These are phyloP conservation scores for Calyptommatus sinebrachiatus DNA, from an alignment of 2,113 vertebrate species.

Conservation along the genomic window DNA sequence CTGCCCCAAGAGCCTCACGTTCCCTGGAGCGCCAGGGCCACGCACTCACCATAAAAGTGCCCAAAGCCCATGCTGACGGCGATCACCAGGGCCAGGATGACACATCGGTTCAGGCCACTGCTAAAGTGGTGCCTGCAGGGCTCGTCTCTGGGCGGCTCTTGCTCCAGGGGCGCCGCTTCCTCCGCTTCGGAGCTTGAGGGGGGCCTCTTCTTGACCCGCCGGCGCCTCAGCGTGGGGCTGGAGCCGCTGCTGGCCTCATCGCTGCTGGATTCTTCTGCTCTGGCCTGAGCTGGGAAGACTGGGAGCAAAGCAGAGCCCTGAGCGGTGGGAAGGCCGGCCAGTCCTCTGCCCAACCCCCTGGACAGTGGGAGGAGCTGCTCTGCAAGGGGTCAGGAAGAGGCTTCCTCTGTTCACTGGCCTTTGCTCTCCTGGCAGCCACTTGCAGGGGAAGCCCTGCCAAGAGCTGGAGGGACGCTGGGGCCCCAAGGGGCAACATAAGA, in stretches of 20 bases:
- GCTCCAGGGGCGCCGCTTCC: neutral
- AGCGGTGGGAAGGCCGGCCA: neutral
- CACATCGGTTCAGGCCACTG: conserved; percentile 80
- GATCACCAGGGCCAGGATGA: conserved; percentile 84
- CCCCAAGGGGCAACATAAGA: too few relatives aligned
- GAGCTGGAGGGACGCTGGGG: too few relatives aligned
- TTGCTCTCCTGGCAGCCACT: too few relatives aligned
- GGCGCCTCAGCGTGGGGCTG: conserved; percentile 73
- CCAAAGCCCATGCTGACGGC: conserved; percentile 90
- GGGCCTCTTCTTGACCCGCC: conserved; percentile 76
- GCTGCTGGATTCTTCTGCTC: conserved; percentile 76
- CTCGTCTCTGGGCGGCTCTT: conserved; percentile 32
- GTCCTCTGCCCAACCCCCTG: neutral
- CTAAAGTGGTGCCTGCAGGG: conserved; percentile 54
- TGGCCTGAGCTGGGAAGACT: conserved; percentile 67
- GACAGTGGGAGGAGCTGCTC: neutral
- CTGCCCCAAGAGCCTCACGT: neutral
- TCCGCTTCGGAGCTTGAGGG: conserved; percentile 68
- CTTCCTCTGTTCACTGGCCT: too few relatives aligned
- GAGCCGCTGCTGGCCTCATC: conserved; percentile 68
- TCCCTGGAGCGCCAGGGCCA: neutral
- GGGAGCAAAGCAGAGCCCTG: neutral
- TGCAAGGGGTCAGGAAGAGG: too few relatives aligned
- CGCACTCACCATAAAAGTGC: conserved; percentile 85
- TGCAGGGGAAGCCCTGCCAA: too few relatives aligned